A percentile compares a stretch with the other conserved stretches of the same genome.
Evolutionary conservation across 2,888 invertebrate genomes (phyloP).

Genomic region (Anagyrus pseudococci): DNA sequence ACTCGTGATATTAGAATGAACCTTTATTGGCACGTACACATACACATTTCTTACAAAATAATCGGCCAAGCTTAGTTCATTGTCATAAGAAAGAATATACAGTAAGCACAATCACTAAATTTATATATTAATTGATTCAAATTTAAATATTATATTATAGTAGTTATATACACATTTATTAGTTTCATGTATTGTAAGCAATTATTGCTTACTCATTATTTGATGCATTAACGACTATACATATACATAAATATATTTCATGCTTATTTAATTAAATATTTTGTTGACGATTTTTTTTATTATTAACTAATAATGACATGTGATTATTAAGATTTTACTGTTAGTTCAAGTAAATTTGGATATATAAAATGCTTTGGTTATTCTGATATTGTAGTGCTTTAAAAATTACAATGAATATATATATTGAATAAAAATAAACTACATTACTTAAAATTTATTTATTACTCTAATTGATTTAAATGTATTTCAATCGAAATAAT

Average conservation of each 20-base stretch:
- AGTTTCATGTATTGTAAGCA: not conserved
- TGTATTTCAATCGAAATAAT: too few species aligned
- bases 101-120: conserved; percentile 7
- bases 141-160: conserved; percentile 7
- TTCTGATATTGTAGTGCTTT: too few species aligned
- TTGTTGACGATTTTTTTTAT: not conserved
- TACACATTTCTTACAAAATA: conserved; percentile 21
- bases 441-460: too few species aligned
- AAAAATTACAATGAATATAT: too few species aligned
- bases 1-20: conserved; percentile 33
- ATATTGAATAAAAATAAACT: too few species aligned
- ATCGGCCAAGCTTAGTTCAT: conserved; percentile 15
- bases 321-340: not conserved
- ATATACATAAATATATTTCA: too few species aligned
- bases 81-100: conserved; percentile 2
- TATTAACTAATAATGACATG: not conserved
- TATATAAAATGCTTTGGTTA: too few species aligned
- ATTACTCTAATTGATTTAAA: too few species aligned
- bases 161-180: conserved; percentile 1
- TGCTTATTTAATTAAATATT: too few species aligned
- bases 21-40: conserved; percentile 8
- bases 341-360: not conserved
- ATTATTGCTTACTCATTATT: conserved; percentile 9
- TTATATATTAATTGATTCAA: conserved; percentile 19
- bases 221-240: not conserved